Conservation (phyloP, 1,140 invertebrate species). For the Eueides isabella region DNA sequence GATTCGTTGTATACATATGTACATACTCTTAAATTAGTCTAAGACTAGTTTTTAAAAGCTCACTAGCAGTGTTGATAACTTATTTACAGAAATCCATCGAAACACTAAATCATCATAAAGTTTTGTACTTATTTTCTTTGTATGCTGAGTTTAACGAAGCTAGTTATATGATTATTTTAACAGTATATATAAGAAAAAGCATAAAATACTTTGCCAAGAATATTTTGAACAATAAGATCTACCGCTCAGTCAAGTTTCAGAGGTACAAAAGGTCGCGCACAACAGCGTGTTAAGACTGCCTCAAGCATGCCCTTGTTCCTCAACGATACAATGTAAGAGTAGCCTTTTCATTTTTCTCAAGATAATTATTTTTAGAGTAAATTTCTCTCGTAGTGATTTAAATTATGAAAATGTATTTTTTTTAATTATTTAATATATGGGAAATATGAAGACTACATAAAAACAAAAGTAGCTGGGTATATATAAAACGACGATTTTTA, state of each 20-base stretch:
- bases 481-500: too few species aligned
- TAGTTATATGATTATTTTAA: too few species aligned
- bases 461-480: too few species aligned
- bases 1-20: too few species aligned
- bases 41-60: too few species aligned
- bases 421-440: too few species aligned
- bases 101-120: too few species aligned
- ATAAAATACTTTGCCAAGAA: conserved; percentile 25
- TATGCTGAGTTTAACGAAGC: too few species aligned
- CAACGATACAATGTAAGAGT: conserved; percentile 15
- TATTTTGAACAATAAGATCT: conserved; percentile 31
- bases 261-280: conserved; percentile 32
- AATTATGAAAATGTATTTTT: not conserved
- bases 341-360: conserved; percentile 3
- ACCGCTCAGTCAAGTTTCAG: conserved; percentile 17
- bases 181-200: not conserved
- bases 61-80: too few species aligned
- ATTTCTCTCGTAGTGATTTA: not conserved
- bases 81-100: too few species aligned
- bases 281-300: conserved; percentile 20
- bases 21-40: too few species aligned
- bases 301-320: conserved; percentile 25
- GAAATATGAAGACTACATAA: not conserved
- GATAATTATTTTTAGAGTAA: conserved; percentile 1
- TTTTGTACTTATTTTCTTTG: too few species aligned